phyloP scores from a whole-genome alignment of 2,797 vertebrate species.

The Sebastes matsubarae region DNA sequence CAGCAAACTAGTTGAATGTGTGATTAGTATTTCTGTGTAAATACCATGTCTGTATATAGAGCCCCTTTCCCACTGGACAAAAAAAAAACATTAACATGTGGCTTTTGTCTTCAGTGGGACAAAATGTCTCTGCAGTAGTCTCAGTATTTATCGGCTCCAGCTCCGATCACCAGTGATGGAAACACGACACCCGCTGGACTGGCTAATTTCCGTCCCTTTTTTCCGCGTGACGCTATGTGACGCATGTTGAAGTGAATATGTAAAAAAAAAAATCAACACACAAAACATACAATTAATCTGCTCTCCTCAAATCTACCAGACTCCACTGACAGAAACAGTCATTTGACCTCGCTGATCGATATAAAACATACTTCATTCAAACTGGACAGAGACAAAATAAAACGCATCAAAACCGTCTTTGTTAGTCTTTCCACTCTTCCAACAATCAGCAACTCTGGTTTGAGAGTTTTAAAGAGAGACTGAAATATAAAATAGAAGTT shows the following conservation, averaged over 20 bases:
- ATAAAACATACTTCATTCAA: not conserved
- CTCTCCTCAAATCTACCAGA: not conserved
- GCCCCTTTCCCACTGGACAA: not conserved
- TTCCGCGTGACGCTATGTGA: not conserved
- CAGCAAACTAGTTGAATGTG: not conserved
- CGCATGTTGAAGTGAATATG: not conserved
- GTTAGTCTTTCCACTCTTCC: not conserved
- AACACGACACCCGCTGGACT: not conserved
- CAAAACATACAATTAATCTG: not conserved
- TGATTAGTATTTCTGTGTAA: not conserved
- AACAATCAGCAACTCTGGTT: not conserved
- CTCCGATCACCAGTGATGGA: not conserved
- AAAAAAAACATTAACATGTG: not conserved
- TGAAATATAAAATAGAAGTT: not conserved
- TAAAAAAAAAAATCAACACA: not conserved
- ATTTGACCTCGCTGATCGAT: not conserved
- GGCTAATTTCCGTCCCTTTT: not conserved
- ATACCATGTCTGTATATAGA: not conserved
- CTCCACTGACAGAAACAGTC: not conserved
- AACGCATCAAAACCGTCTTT: not conserved
- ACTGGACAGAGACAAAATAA: not conserved
- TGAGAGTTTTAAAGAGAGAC: not conserved
- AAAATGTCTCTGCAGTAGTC: not conserved
- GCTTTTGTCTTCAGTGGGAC: not conserved
- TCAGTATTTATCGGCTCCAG: too few relatives aligned